These are phyloP conservation scores for Dryobota labecula DNA, from an alignment of 2,888 invertebrate species.

Conservation along the genomic window DNA sequence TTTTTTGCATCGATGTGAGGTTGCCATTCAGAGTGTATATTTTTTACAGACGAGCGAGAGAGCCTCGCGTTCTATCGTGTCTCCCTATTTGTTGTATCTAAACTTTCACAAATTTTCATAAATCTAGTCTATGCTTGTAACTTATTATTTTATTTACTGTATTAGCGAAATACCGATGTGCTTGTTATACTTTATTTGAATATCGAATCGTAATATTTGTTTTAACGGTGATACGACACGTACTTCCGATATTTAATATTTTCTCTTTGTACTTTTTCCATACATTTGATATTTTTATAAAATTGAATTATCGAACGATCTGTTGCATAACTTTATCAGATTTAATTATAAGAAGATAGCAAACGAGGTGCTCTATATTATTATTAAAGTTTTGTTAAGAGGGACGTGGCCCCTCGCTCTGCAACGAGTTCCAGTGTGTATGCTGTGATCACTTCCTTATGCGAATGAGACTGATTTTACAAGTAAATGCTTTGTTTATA, in stretches of 20 bases:
- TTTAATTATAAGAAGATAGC: conserved; percentile 86
- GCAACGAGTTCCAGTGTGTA: conserved; percentile 90
- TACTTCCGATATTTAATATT: conserved; percentile 78
- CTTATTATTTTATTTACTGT: conserved; percentile 78
- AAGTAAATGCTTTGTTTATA: conserved; percentile 87
- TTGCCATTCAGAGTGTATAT: conserved; percentile 80
- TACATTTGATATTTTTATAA: conserved; percentile 79
- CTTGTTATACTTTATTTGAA: conserved; percentile 71
- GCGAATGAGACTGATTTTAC: conserved; percentile 91
- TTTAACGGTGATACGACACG: conserved; percentile 74
- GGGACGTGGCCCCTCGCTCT: conserved; percentile 86
- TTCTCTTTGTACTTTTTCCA: conserved; percentile 74
- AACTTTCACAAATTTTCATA: conserved; percentile 80
- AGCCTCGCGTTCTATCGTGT: conserved; percentile 72
- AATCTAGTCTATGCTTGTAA: conserved; percentile 85
- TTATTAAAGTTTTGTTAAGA: conserved; percentile 85
- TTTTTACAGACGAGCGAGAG: conserved; percentile 74
- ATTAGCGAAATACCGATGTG: conserved; percentile 70
- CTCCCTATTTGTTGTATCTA: conserved; percentile 73
- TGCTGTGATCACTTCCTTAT: conserved; percentile 91
- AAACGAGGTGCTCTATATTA: conserved; percentile 88
- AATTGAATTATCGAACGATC: conserved; percentile 77
- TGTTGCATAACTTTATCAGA: conserved; percentile 82
- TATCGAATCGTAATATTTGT: conserved; percentile 73
- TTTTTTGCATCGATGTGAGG: conserved; percentile 64